phyloP scores from a whole-genome alignment of 2,888 invertebrate species.

The Octonoba sinensis region DNA sequence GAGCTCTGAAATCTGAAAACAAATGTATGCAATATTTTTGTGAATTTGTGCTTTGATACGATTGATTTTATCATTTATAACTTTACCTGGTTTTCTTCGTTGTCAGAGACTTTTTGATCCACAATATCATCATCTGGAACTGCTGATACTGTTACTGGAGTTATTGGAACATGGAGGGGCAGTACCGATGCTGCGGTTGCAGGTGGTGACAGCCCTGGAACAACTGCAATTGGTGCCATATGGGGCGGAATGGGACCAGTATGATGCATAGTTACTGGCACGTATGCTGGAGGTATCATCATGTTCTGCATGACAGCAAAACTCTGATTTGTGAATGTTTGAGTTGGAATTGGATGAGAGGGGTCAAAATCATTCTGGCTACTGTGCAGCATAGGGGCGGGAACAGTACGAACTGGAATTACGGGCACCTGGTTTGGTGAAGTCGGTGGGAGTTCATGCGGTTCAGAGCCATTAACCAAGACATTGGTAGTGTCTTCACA shows the following conservation, averaged over 20 bases:
- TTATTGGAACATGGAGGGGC: slow-evolving; percentile 27
- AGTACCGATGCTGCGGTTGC: slow-evolving; percentile 27
- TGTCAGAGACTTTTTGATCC: slow-evolving; percentile 10
- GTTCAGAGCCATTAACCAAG: slow-evolving; percentile 16
- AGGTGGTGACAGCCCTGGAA: slow-evolving; percentile 23
- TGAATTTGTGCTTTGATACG: too few species aligned
- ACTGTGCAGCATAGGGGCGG: slow-evolving; percentile 15
- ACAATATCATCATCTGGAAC: neutral
- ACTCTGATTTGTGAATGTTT: slow-evolving; percentile 88
- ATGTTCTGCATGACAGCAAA: slow-evolving; percentile 73
- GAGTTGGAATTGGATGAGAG: slow-evolving; percentile 77
- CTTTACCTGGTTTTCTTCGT: slow-evolving; percentile 23
- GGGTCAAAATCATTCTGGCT: slow-evolving; percentile 60
- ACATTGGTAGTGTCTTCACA: slow-evolving; percentile 8
- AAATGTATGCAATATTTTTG: too few species aligned
- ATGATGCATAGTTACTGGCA: slow-evolving; percentile 59
- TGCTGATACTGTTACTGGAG: slow-evolving; percentile 6
- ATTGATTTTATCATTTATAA: too few species aligned
- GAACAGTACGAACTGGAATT: slow-evolving; percentile 9
- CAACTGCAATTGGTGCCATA: slow-evolving; percentile 45
- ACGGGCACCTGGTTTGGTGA: slow-evolving; percentile 12
- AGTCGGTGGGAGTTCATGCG: slow-evolving; percentile 6
- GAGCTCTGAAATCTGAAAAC: too few species aligned
- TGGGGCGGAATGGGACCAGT: slow-evolving; percentile 31
- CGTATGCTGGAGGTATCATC: slow-evolving; percentile 54